These are phyloP conservation scores for Scaptomyza parva DNA, from an alignment of 2,888 invertebrate genomes.

Conservation along the genomic window DNA sequence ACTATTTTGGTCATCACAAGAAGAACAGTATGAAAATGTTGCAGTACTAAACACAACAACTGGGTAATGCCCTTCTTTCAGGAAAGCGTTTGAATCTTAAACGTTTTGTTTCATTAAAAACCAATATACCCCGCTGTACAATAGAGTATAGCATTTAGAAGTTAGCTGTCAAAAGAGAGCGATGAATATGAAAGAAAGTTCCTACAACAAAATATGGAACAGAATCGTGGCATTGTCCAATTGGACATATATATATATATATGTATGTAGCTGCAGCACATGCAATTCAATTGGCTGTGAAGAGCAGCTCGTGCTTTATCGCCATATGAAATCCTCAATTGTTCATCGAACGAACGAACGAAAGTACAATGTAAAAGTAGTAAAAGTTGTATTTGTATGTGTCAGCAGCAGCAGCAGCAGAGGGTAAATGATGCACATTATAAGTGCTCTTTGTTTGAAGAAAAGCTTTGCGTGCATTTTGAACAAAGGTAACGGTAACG, in stretches of 20 bases:
- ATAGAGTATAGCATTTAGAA: not conserved
- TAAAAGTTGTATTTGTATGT: not conserved
- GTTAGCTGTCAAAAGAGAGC: not conserved
- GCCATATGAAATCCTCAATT: conserved; percentile 9
- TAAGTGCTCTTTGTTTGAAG: conserved; percentile 9
- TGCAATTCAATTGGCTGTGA: conserved; percentile 12
- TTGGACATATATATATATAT: too few relatives aligned
- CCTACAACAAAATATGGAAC: not conserved
- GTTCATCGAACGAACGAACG: not conserved
- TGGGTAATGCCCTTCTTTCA: not conserved
- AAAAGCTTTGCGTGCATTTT: not conserved
- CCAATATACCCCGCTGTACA: not conserved
- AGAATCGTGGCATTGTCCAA: conserved; percentile 22
- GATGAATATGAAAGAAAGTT: conserved; percentile 13
- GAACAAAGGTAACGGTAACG: not conserved
- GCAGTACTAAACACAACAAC: not conserved
- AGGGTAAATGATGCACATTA: too few relatives aligned
- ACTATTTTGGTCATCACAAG: conserved; percentile 49
- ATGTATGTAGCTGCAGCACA: not conserved
- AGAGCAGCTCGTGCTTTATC: conserved; percentile 21
- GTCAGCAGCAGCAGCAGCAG: conserved; percentile 6
- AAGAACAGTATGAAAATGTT: not conserved
- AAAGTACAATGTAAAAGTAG: not conserved
- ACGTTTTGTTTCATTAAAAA: not conserved
- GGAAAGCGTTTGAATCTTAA: not conserved